Percentiles rank a stretch among this genome's conserved stretches.
These are phyloP conservation scores for Bombycilla garrulus DNA, from an alignment of 2,113 vertebrate species.

Conservation along the genomic window DNA sequence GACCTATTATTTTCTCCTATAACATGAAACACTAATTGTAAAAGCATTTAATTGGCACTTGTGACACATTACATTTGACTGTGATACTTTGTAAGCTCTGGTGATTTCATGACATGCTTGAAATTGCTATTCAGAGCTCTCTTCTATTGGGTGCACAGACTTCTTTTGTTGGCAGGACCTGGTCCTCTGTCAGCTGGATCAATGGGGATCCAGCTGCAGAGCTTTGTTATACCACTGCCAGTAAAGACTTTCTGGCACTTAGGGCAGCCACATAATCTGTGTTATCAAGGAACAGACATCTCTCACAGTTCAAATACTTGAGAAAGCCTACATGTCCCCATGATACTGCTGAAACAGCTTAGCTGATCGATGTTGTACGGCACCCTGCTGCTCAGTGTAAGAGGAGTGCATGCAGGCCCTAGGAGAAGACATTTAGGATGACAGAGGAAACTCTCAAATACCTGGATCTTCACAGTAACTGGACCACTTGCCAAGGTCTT, in stretches of 20 bases:
- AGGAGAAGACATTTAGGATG: neutral
- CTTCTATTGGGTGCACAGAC: slow-evolving; percentile 34
- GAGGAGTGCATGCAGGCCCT: neutral
- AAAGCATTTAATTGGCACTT: slow-evolving; percentile 57
- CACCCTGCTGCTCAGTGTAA: neutral
- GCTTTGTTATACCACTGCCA: slow-evolving; percentile 4
- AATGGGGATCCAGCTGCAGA: neutral
- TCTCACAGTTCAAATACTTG: neutral
- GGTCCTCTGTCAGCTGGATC: neutral
- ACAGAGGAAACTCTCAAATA: neutral
- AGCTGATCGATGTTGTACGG: neutral
- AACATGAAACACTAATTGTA: slow-evolving; percentile 31
- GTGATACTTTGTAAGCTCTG: slow-evolving; percentile 58
- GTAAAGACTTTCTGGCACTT: slow-evolving; percentile 37
- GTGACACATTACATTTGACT: slow-evolving; percentile 55
- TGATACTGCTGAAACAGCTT: neutral
- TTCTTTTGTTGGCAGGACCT: slow-evolving; percentile 52
- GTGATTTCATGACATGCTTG: slow-evolving; percentile 55
- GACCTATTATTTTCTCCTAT: slow-evolving; percentile 45
- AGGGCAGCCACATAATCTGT: neutral
- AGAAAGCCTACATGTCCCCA: neutral
- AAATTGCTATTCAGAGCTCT: slow-evolving; percentile 44
- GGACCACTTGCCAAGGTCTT: neutral
- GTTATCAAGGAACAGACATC: neutral
- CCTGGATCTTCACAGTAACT: neutral